Conservation (phyloP, 2,113 vertebrate genomes). For the Diadophis punctatus region DNA sequence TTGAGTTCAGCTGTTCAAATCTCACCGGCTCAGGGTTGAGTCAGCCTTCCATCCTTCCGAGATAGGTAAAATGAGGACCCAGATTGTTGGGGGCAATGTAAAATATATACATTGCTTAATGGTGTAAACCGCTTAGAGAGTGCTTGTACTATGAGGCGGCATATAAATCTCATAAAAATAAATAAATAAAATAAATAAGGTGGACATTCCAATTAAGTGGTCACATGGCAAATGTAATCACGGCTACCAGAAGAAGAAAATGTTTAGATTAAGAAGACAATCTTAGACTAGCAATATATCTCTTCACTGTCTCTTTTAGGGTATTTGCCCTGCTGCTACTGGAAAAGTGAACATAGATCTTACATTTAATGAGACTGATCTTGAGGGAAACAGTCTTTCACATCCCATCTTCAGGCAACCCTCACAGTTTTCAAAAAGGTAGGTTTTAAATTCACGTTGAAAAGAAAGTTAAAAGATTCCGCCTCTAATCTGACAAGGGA, state of each 20-base stretch:
- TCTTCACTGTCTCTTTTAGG: background rate
- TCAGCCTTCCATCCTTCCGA: too few species aligned
- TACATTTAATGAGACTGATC: background rate
- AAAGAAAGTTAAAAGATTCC: conserved; percentile 12
- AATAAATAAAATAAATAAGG: too few species aligned
- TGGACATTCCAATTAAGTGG: too few species aligned
- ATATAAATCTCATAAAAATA: too few species aligned
- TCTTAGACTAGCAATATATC: background rate
- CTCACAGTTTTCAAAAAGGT: background rate
- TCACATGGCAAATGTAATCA: too few species aligned
- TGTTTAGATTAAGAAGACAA: background rate
- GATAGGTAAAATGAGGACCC: too few species aligned
- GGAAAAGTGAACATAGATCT: background rate
- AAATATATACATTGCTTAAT: too few species aligned
- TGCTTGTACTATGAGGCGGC: too few species aligned
- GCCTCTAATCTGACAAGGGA: background rate
- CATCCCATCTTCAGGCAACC: background rate
- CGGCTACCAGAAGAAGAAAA: background rate
- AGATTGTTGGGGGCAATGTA: too few species aligned
- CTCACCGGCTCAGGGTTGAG: too few species aligned
- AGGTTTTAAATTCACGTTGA: background rate
- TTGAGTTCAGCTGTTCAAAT: too few species aligned
- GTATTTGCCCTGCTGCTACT: background rate
- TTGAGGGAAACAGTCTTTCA: background rate
- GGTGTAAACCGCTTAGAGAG: too few species aligned